These are phyloP conservation scores for Cydia fagiglandana DNA, from an alignment of 1,140 invertebrate species.

Conservation along the genomic window DNA sequence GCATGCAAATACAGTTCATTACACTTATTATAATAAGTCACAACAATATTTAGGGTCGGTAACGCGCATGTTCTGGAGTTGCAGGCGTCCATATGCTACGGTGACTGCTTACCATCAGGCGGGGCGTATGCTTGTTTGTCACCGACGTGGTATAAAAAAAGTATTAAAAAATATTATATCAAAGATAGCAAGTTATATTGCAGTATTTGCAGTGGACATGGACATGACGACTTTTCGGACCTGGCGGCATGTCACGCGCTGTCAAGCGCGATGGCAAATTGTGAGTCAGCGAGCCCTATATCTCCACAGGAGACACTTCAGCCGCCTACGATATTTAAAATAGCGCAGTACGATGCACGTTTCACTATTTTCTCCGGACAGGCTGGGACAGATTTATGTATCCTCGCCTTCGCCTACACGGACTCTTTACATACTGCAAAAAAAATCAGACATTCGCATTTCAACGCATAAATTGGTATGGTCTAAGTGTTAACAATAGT, in stretches of 20 bases:
- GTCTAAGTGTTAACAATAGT: background rate
- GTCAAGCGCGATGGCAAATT: background rate
- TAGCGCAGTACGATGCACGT: conserved; percentile 47
- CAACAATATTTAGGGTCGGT: too few relatives aligned
- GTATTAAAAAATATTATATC: too few relatives aligned
- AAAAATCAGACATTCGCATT: conserved; percentile 3
- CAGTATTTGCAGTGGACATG: too few relatives aligned
- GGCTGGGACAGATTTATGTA: conserved; percentile 63
- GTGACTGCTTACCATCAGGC: too few relatives aligned
- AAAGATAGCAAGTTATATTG: too few relatives aligned
- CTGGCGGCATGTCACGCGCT: background rate
- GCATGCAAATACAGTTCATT: too few relatives aligned
- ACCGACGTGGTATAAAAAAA: too few relatives aligned
- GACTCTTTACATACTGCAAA: conserved; percentile 36
- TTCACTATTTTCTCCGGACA: conserved; percentile 63
- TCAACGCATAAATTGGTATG: background rate
- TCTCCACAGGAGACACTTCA: conserved; percentile 38
- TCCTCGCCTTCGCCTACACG: conserved; percentile 55
- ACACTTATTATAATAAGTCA: too few relatives aligned
- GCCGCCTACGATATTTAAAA: conserved; percentile 60
- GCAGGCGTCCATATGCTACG: too few relatives aligned
- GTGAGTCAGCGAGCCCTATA: conserved; percentile 6
- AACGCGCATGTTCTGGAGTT: too few relatives aligned
- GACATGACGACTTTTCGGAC: background rate
- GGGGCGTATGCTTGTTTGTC: too few relatives aligned